Conservation (phyloP, 2,888 invertebrate species). For the Liodrosophila aerea region DNA sequence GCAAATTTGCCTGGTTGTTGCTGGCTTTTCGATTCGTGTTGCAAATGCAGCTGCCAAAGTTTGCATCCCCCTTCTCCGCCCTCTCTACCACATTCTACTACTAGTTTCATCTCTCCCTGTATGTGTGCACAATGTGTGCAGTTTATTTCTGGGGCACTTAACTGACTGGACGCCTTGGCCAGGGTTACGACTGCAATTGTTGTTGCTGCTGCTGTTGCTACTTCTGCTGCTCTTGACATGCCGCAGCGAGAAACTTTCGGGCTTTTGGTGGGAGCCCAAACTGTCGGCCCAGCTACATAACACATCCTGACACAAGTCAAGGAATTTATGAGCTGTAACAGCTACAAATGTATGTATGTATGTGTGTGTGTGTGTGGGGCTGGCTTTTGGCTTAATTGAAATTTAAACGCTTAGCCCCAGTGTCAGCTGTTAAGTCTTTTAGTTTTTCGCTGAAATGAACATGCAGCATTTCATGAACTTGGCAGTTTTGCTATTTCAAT, state of each 20-base stretch:
- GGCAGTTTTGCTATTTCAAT: constrained; percentile 58
- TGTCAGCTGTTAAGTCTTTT: constrained; percentile 66
- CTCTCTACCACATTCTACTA: neutral
- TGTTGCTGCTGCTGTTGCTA: constrained; percentile 13
- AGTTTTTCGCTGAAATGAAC: constrained; percentile 34
- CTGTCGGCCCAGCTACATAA: constrained; percentile 58
- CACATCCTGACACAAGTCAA: constrained; percentile 76
- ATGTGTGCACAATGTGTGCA: constrained; percentile 61
- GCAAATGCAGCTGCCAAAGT: constrained; percentile 64
- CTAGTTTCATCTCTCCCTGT: constrained; percentile 1
- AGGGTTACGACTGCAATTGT: constrained; percentile 8
- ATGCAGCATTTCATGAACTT: constrained; percentile 36
- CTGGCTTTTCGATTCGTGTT: constrained; percentile 28
- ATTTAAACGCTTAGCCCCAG: constrained; percentile 68
- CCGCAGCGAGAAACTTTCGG: constrained; percentile 57
- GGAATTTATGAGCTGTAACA: constrained; percentile 78
- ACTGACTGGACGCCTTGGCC: constrained; percentile 60
- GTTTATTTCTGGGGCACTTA: constrained; percentile 71
- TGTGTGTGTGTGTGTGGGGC: constrained; percentile 18
- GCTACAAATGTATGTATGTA: constrained; percentile 21
- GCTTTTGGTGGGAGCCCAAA: constrained; percentile 50
- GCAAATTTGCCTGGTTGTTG: constrained; percentile 1
- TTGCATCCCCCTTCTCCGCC: constrained; percentile 24
- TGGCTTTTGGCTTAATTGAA: constrained; percentile 71
- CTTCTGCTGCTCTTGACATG: constrained; percentile 56